Percentiles rank a stretch among this genome's conserved stretches.
phyloP scores from a whole-genome alignment of 1,140 invertebrate species.

The Diorhabda sublineata region DNA sequence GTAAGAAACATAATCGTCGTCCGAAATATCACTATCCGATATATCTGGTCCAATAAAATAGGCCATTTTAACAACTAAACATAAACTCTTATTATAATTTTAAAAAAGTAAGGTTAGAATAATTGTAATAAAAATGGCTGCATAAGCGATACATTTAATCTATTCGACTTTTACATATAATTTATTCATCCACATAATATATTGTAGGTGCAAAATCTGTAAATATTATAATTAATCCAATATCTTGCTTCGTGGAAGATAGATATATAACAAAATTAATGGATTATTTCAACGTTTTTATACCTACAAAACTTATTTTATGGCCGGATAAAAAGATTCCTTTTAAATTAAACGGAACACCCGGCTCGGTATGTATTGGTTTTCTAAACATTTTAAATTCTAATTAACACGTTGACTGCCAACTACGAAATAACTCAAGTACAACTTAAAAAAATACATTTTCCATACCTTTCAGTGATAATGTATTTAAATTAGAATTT shows the following conservation, averaged over 20 bases:
- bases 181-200: background rate
- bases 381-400: constrained; percentile 4
- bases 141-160: background rate
- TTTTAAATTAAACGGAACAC: constrained; percentile 5
- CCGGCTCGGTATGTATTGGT: constrained; percentile 15
- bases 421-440: no score
- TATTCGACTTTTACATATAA: background rate
- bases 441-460: no score
- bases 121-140: constrained; percentile 7
- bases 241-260: constrained; percentile 66
- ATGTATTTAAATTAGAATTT: no score
- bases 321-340: constrained; percentile 30
- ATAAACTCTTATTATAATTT: background rate
- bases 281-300: constrained; percentile 55
- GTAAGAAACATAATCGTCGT: background rate
- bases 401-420: background rate
- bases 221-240: constrained; percentile 54
- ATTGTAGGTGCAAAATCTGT: constrained; percentile 52
- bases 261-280: constrained; percentile 58
- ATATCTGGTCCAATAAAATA: background rate
- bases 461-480: no score
- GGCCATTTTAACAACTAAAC: background rate
- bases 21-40: background rate
- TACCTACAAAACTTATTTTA: constrained; percentile 51
- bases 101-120: background rate